Evolutionary conservation across 2,113 vertebrate species (phyloP), one percentile per base, ranked within the genome.

Genomic region (Tretioscincus oriximinensis): DNA sequence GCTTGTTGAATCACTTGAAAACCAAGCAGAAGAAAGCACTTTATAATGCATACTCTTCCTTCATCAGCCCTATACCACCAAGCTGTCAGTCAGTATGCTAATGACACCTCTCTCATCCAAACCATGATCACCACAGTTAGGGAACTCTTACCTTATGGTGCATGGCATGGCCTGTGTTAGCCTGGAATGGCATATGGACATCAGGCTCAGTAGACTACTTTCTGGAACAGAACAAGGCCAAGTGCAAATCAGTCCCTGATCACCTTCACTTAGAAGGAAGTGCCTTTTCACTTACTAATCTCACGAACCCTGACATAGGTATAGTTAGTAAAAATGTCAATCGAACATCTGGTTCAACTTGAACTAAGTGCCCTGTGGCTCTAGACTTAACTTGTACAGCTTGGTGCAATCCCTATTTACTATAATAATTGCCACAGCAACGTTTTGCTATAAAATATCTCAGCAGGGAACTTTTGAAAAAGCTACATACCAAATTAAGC

Each of bases 361-460:
- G 66, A 71, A 51, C 0, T 67, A 75, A 64, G 73, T 81, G 51
- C 60, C 54, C 88, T 68, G 73, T 84, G 73, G 63, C 78, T 67
- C 26, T n/a, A 80, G 22, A 64, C 24, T 66, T 81, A 29, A 9
- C 9, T 68, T 73, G 80, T 88, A 76, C 78, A 74, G 51, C 66
- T 12, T 75, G 69, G 69, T 80, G 86, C 8, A 0, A 78, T 78
- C 67, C 73, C 81, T 80, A 47, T 86, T 86, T 83, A 90, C 88
- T 87, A 86, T 84, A 89, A 84, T 86, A 73, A 92, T 84, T 83
- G 65, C 81, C 69, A 67, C 0, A 68, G 72, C 81, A 71, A 64
- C 81, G 80, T 80, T 82, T 76, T 74, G 77, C 80, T 86, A 87
- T 41, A 85, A 58, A 80, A 54, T 84, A 22, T 77, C 86, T 67